These are phyloP conservation scores for Garra rufa DNA, from an alignment of 2,113 vertebrate species.

Conservation along the genomic window DNA sequence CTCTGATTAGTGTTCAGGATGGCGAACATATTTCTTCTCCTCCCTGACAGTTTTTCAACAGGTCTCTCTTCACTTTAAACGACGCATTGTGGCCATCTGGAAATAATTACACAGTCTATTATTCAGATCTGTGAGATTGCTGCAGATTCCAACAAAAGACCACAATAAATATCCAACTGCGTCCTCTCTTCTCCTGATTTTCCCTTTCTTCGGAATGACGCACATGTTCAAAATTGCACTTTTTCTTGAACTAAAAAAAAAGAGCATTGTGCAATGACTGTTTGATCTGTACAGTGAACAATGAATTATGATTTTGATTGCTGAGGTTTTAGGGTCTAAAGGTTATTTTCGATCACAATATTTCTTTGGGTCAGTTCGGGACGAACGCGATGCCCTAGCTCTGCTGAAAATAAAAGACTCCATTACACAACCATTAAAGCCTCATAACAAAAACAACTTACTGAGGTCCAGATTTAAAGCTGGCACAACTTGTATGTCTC, in stretches of 20 bases:
- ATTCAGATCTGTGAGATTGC: constrained; percentile 23
- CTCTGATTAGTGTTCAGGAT: constrained; percentile 15
- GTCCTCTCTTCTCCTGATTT: constrained; percentile 2
- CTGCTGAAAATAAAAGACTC: constrained; percentile 22
- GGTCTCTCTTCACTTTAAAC: constrained; percentile 15
- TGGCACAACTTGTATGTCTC: not conserved
- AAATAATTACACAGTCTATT: constrained; percentile 30
- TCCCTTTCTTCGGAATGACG: not conserved
- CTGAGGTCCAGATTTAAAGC: constrained; percentile 29
- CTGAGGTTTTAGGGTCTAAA: not conserved
- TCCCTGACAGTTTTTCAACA: constrained; percentile 9
- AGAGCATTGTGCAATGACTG: not conserved
- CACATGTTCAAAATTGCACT: not conserved
- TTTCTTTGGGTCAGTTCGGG: constrained; percentile 10
- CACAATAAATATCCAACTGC: constrained; percentile 20
- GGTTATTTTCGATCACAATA: not conserved
- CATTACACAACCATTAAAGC: constrained; percentile 36
- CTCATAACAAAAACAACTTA: not conserved
- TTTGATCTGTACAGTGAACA: not conserved
- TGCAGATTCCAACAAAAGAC: constrained; percentile 20
- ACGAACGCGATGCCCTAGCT: not conserved
- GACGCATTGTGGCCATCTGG: constrained; percentile 23
- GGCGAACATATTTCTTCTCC: constrained; percentile 21
- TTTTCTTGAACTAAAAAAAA: not conserved
- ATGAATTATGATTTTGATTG: not conserved